Evolutionary conservation across 2,797 vertebrate species (phyloP).

Genomic region (Cyprinodon diabolis): DNA sequence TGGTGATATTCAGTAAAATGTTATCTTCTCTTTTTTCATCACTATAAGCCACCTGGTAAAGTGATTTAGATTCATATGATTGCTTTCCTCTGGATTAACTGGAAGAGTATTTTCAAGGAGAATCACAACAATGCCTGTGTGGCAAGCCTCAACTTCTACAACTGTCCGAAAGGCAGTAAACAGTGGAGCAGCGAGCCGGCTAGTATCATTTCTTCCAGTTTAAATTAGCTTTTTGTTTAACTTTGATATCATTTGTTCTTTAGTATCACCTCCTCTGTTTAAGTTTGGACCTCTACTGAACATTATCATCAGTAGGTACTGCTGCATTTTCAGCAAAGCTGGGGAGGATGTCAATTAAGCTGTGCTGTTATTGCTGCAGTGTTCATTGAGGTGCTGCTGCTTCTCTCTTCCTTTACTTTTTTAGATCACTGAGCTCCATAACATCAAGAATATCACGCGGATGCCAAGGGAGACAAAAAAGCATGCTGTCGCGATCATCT

Average conservation of each 20-base stretch:
- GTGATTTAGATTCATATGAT: slow-evolving; percentile 73
- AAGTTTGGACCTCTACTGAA: slow-evolving; percentile 20
- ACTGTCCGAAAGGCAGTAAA: not conserved
- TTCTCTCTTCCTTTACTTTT: slow-evolving; percentile 67
- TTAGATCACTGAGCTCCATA: slow-evolving; percentile 97
- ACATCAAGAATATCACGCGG: slow-evolving; percentile 97
- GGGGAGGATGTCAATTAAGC: slow-evolving; percentile 54
- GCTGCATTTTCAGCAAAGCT: slow-evolving; percentile 53
- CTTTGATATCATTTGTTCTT: slow-evolving; percentile 26
- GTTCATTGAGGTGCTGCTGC: slow-evolving; percentile 55
- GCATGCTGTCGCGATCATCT: slow-evolving; percentile 98
- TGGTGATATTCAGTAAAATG: slow-evolving; percentile 75
- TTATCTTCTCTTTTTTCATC: slow-evolving; percentile 66
- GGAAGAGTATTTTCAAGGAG: slow-evolving; percentile 40
- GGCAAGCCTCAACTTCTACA: not conserved
- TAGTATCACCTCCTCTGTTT: slow-evolving; percentile 31
- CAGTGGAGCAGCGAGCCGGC: not conserved
- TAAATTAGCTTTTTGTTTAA: slow-evolving; percentile 27
- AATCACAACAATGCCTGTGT: slow-evolving; percentile 32
- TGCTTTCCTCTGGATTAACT: slow-evolving; percentile 46
- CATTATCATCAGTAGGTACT: slow-evolving; percentile 35
- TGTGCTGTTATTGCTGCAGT: slow-evolving; percentile 30
- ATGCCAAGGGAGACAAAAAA: slow-evolving; percentile 98
- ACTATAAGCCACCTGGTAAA: slow-evolving; percentile 66
- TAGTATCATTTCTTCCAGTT: slow-evolving; percentile 10